Evolutionary conservation across 1,140 invertebrate genomes (phyloP).

Genomic region (Brachionus koreanus): DNA sequence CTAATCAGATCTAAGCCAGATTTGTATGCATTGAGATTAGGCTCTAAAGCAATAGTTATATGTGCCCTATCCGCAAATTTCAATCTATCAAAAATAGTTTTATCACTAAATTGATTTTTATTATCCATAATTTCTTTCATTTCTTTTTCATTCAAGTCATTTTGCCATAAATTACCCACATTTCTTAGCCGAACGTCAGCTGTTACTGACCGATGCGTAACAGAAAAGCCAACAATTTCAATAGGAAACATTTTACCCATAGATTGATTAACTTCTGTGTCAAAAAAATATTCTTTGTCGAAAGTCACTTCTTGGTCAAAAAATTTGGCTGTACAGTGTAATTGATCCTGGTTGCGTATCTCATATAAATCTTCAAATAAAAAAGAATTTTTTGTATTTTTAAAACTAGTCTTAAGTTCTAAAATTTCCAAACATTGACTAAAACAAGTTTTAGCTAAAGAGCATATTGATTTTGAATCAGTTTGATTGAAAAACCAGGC

Average conservation of each 20-base stretch:
- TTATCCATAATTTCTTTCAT: background rate
- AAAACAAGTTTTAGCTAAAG: constrained; percentile 44
- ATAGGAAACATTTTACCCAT: background rate
- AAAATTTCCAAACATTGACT: background rate
- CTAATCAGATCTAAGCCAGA: constrained; percentile 13
- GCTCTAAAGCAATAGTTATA: background rate
- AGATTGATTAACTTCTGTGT: background rate
- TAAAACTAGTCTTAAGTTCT: background rate
- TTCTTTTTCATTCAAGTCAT: constrained; percentile 31
- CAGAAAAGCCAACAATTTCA: constrained; percentile 16
- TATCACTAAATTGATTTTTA: background rate
- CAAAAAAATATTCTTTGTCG: background rate
- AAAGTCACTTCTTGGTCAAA: background rate
- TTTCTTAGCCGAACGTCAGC: background rate
- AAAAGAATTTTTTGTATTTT: background rate
- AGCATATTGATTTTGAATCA: constrained; percentile 46
- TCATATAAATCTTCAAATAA: background rate
- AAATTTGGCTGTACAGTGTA: constrained; percentile 36
- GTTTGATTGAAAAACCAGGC: constrained; percentile 40
- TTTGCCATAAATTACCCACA: background rate
- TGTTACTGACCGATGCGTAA: background rate
- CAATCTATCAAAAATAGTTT: background rate
- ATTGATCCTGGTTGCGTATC: background rate
- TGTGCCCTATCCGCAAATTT: background rate
- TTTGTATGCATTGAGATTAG: background rate